Conservation (phyloP, 2,888 invertebrate species). For the Seira musarum region DNA sequence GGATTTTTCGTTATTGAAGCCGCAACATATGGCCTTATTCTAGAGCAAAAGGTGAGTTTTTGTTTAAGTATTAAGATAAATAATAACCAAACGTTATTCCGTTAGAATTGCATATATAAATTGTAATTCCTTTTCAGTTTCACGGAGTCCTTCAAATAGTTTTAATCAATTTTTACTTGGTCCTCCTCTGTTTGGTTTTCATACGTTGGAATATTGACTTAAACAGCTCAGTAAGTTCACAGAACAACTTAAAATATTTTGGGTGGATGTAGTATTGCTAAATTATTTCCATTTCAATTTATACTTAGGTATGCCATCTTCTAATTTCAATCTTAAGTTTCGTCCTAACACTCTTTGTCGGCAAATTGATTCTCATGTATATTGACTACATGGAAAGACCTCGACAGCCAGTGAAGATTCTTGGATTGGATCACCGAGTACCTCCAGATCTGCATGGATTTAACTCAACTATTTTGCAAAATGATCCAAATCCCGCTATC, state of each 20-base stretch:
- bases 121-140: too few species aligned
- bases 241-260: background rate
- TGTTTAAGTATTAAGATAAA: too few species aligned
- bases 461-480: too few species aligned
- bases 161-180: conserved; percentile 53
- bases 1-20: conserved; percentile 56
- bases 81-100: too few species aligned
- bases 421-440: too few species aligned
- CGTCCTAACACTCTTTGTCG: conserved; percentile 40
- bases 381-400: conserved; percentile 54
- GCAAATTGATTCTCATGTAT: conserved; percentile 53
- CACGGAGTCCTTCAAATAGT: conserved; percentile 55
- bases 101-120: too few species aligned
- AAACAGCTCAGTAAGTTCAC: conserved; percentile 31
- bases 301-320: conserved; percentile 45
- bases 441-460: too few species aligned
- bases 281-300: background rate
- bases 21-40: conserved; percentile 49
- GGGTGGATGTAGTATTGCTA: background rate
- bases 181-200: conserved; percentile 49
- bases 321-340: conserved; percentile 46
- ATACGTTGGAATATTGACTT: conserved; percentile 54
- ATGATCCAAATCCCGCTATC: too few species aligned
- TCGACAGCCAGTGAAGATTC: too few species aligned
- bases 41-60: conserved; percentile 57